phyloP scores from a whole-genome alignment of 64 coral and sea anemone species.

The Trachythela sp. region DNA sequence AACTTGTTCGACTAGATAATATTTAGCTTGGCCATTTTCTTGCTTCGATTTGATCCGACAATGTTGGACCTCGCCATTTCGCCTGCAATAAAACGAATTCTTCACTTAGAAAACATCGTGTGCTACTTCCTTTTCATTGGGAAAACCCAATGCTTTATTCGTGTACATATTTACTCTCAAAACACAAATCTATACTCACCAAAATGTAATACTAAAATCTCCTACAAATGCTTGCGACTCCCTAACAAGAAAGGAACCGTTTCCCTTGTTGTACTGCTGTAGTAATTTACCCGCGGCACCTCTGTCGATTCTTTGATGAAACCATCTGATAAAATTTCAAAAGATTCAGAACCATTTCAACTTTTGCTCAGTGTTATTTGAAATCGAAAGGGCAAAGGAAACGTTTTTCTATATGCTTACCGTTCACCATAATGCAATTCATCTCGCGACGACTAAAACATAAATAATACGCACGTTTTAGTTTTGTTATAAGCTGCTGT shows the following conservation, averaged over 20 bases:
- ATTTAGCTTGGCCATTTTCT: slow-evolving; percentile 96
- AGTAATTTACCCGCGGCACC: neutral
- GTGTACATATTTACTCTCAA: too few relatives aligned
- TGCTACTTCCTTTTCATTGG: too few relatives aligned
- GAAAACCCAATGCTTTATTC: too few relatives aligned
- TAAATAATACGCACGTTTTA: neutral
- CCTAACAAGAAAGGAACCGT: neutral
- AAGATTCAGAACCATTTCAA: neutral
- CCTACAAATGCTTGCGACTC: slow-evolving; percentile 22
- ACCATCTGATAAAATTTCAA: neutral
- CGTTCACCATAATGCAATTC: slow-evolving; percentile 97
- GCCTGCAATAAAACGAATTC: slow-evolving; percentile 39
- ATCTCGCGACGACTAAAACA: slow-evolving; percentile 67
- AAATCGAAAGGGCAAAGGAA: neutral
- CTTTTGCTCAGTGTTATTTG: neutral
- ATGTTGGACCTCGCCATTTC: slow-evolving; percentile 76
- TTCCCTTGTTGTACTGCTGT: slow-evolving; percentile 14
- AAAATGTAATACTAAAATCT: slow-evolving; percentile 18
- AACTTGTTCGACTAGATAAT: slow-evolving; percentile 97
- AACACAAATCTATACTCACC: neutral
- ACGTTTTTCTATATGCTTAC: slow-evolving; percentile 45
- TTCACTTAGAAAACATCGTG: neutral
- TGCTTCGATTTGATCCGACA: slow-evolving; percentile 95
- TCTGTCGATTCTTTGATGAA: slow-evolving; percentile 3
- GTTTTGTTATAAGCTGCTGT: too few relatives aligned